A percentile compares a stretch with the other conserved stretches of the same genome.
Conservation (phyloP, 2,113 vertebrate genomes). For the Rhinogobius similis region DNA sequence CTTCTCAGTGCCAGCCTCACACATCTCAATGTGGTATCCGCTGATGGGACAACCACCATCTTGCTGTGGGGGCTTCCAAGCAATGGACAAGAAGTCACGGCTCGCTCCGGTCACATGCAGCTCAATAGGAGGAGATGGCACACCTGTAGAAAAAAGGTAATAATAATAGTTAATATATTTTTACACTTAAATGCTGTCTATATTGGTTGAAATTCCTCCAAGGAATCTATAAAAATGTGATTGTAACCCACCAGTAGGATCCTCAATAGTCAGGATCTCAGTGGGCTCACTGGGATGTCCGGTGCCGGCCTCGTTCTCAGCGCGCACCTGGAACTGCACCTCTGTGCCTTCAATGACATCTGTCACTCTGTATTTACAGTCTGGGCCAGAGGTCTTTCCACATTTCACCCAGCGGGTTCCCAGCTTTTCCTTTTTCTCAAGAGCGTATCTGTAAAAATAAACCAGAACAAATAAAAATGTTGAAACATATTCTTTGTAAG, state of each 20-base stretch:
- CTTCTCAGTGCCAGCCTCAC: slow-evolving; percentile 93
- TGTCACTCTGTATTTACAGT: slow-evolving; percentile 92
- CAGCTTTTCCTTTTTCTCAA: slow-evolving; percentile 98
- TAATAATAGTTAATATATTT: not conserved
- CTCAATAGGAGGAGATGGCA: slow-evolving; percentile 92
- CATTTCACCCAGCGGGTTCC: slow-evolving; percentile 98
- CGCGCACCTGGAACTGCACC: slow-evolving; percentile 94
- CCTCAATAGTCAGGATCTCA: slow-evolving; percentile 90
- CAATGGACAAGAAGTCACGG: slow-evolving; percentile 88
- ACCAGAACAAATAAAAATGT: not conserved
- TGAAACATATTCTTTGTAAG: not conserved
- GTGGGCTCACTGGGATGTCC: slow-evolving; percentile 97
- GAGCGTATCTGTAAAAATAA: slow-evolving; percentile 81
- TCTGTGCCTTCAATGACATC: slow-evolving; percentile 98
- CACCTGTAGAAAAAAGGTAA: slow-evolving; percentile 67
- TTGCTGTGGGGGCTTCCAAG: slow-evolving; percentile 93
- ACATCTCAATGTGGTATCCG: slow-evolving; percentile 96
- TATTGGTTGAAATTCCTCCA: no score
- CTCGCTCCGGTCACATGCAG: slow-evolving; percentile 93
- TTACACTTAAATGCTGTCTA: not conserved
- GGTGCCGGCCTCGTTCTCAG: slow-evolving; percentile 95
- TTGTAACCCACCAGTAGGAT: slow-evolving; percentile 84
- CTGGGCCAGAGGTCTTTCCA: slow-evolving; percentile 91
- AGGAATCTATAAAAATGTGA: no score
- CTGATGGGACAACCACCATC: slow-evolving; percentile 90